Conservation (phyloP, 2,888 invertebrate genomes). For the Stenodera caucasica region DNA sequence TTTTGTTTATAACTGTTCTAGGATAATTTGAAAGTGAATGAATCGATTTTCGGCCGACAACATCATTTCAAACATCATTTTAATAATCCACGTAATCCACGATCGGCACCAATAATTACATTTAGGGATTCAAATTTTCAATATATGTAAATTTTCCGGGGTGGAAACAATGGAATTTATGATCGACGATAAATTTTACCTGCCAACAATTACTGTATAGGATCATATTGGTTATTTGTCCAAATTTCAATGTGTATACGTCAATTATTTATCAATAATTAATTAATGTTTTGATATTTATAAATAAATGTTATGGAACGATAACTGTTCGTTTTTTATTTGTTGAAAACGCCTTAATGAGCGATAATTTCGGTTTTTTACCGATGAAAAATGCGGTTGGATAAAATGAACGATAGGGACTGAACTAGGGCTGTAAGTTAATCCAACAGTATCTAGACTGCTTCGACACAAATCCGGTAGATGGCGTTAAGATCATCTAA, state of each 20-base stretch:
- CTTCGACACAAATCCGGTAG: too few relatives aligned
- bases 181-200: conserved; percentile 8
- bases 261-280: conserved; percentile 24
- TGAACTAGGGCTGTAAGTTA: too few relatives aligned
- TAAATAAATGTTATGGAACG: conserved; percentile 24
- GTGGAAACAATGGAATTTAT: conserved; percentile 11
- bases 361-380: too few relatives aligned
- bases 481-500: too few relatives aligned
- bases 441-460: too few relatives aligned
- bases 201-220: too few relatives aligned
- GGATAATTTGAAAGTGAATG: conserved; percentile 39
- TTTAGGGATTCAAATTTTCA: conserved; percentile 53
- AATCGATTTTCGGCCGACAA: conserved; percentile 21
- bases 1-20: neutral
- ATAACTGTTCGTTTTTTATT: too few relatives aligned
- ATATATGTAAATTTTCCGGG: conserved; percentile 22
- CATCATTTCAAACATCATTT: conserved; percentile 15
- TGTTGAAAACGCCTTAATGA: too few relatives aligned
- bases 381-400: too few relatives aligned
- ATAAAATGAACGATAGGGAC: too few relatives aligned
- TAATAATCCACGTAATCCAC: conserved; percentile 49
- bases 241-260: conserved; percentile 28
- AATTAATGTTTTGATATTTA: conserved; percentile 11
- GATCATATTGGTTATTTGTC: too few relatives aligned
- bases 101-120: conserved; percentile 65